Percentiles rank a stretch among this genome's conserved stretches.
These are phyloP conservation scores for Philereme vetulata DNA, from an alignment of 2,888 invertebrate genomes.

Conservation along the genomic window DNA sequence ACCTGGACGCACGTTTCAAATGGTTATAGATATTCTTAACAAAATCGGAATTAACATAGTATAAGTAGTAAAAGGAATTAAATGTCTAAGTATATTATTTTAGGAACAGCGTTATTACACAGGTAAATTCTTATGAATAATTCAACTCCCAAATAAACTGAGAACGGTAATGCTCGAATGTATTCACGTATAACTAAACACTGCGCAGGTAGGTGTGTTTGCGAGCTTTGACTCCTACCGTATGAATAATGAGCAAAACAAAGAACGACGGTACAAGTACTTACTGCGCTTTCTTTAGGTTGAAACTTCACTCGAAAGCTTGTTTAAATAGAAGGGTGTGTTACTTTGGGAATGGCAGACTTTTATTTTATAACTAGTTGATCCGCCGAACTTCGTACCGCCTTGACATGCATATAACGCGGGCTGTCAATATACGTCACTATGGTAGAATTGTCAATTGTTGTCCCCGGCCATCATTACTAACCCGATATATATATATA, in stretches of 20 bases:
- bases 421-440: too few species aligned
- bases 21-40: too few species aligned
- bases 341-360: too few species aligned
- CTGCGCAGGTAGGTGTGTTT: constrained; percentile 13
- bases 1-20: too few species aligned
- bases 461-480: too few species aligned
- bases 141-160: constrained; percentile 13
- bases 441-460: too few species aligned
- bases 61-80: not conserved
- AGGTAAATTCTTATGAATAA: constrained; percentile 18
- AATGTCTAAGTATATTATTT: constrained; percentile 1
- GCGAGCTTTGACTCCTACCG: constrained; percentile 16
- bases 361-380: too few species aligned
- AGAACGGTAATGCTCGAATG: constrained; percentile 16
- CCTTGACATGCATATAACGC: too few species aligned
- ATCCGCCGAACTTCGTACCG: too few species aligned
- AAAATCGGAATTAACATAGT: not conserved
- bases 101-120: constrained; percentile 6
- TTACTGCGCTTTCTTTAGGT: not conserved
- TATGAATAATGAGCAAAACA: constrained; percentile 16
- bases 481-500: too few species aligned
- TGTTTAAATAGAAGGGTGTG: too few species aligned
- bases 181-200: constrained; percentile 14
- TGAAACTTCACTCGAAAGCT: too few species aligned
- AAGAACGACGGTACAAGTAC: not conserved